Base-by-base conservation (phyloP, 2,888 invertebrate genomes). In the Morpho helenor region DNA sequence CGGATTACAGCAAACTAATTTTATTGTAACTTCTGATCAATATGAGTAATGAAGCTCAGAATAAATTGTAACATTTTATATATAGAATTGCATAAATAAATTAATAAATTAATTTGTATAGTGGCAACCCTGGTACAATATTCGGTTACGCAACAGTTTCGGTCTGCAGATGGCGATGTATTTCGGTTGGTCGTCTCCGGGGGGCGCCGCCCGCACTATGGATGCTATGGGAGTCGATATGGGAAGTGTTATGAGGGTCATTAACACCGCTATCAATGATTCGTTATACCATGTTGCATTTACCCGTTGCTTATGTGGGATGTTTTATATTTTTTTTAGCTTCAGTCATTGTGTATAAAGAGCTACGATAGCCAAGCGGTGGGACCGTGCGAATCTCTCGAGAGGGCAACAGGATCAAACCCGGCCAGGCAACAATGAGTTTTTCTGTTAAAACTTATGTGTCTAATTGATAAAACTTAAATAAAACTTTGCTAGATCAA, bases 141-240 rank as follows among this genome's bases (percentile, higher is more conserved):
- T 80, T 74, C 52, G 58, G 62, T 80, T 81, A 73, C 81, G 70
- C 63, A 75, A 76, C 63, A 58, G 61, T 62, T 64, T 71, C 68
- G 68, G 66, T 56, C 59, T 63, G 67, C 80, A 80, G 74, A 79
- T 80, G 80, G 74, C 68, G 67, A 67, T 71, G 61, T 76, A 73
- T 80, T 77, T 74, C 44, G 67, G 59, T 66, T 64, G 57, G 71
- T 70, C 72, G 67, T 43, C 50, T 53, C 62, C 61, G 59, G 61
- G 62, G 60, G 58, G 49, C 48, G 42, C 40, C 31, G 31, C 2
- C 54, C 49, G 49, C 49, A 31, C 41, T 48, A 52, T 56, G 45
- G 31, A 52, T 43, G 51, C 45, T 43, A 47, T 60, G 57, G 50
- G 49, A 56, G 23, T 54, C n/a, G 43, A 46, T 49, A 47, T 46